A percentile compares a stretch with the other conserved stretches of the same genome.
phyloP scores from a whole-genome alignment of 2,888 invertebrate genomes.

The Agonopterix heracliana region DNA sequence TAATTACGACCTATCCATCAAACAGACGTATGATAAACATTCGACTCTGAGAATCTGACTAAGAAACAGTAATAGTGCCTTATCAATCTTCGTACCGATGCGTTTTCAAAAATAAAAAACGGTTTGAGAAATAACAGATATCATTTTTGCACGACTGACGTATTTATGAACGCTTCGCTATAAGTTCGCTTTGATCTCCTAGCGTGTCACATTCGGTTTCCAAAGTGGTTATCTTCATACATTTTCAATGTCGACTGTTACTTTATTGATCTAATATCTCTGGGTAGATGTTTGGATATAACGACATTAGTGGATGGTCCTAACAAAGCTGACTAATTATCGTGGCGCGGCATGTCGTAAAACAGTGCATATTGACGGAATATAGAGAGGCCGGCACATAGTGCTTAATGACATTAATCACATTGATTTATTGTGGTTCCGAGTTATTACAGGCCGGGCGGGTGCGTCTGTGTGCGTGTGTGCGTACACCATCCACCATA shows the following conservation, averaged over 20 bases:
- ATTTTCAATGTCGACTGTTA: constrained; percentile 29
- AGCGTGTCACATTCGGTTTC: constrained; percentile 44
- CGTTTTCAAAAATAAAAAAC: constrained; percentile 21
- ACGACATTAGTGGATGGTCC: constrained; percentile 28
- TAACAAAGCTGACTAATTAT: constrained; percentile 77
- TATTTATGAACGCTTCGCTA: constrained; percentile 64
- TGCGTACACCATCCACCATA: constrained; percentile 17
- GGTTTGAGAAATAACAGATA: constrained; percentile 66
- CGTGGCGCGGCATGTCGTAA: constrained; percentile 72
- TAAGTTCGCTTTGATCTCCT: constrained; percentile 66
- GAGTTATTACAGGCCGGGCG: constrained; percentile 75
- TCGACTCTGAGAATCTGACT: constrained; percentile 37
- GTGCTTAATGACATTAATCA: constrained; percentile 77
- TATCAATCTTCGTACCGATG: constrained; percentile 43
- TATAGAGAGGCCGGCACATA: constrained; percentile 76
- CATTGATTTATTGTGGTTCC: constrained; percentile 77
- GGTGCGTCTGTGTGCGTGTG: constrained; percentile 38
- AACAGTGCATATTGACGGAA: constrained; percentile 77
- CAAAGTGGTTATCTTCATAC: constrained; percentile 27
- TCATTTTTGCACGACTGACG: constrained; percentile 64
- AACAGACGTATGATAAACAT: constrained; percentile 63
- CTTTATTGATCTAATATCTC: constrained; percentile 27
- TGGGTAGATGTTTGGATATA: constrained; percentile 17
- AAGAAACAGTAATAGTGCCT: constrained; percentile 42
- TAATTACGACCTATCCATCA: constrained; percentile 72